These are phyloP conservation scores for Cyclophora albipunctata DNA, from an alignment of 2,888 invertebrate genomes.

Conservation along the genomic window DNA sequence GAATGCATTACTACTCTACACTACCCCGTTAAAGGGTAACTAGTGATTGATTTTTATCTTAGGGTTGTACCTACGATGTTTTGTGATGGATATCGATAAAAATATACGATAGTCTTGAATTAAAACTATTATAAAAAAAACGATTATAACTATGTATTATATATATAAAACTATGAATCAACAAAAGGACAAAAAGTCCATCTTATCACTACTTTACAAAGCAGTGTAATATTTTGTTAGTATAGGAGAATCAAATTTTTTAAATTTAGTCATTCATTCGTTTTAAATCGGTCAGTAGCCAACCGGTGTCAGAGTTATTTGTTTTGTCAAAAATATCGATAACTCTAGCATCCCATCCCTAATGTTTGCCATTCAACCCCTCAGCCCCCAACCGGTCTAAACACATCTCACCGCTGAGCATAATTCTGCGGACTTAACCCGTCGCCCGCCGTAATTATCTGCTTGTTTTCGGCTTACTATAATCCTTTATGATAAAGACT, in stretches of 20 bases:
- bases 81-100: constrained; percentile 3
- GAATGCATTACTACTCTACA: constrained; percentile 63
- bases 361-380: constrained; percentile 24
- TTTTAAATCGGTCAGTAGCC: too few species aligned
- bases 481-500: constrained; percentile 18
- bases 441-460: constrained; percentile 51
- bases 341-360: constrained; percentile 25
- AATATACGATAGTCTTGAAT: neutral
- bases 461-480: constrained; percentile 53
- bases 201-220: too few species aligned
- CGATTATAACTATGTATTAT: neutral
- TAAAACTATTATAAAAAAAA: neutral
- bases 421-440: constrained; percentile 66
- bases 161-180: too few species aligned
- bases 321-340: too few species aligned
- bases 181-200: too few species aligned
- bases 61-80: constrained; percentile 1
- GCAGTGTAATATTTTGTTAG: too few species aligned
- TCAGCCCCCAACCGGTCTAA: constrained; percentile 36
- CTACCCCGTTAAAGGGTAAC: constrained; percentile 49
- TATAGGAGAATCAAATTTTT: too few species aligned
- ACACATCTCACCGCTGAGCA: constrained; percentile 57
- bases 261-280: too few species aligned
- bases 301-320: too few species aligned
- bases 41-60: constrained; percentile 6